Conservation (phyloP, 1,140 invertebrate genomes). For the Papilio polytes region DNA sequence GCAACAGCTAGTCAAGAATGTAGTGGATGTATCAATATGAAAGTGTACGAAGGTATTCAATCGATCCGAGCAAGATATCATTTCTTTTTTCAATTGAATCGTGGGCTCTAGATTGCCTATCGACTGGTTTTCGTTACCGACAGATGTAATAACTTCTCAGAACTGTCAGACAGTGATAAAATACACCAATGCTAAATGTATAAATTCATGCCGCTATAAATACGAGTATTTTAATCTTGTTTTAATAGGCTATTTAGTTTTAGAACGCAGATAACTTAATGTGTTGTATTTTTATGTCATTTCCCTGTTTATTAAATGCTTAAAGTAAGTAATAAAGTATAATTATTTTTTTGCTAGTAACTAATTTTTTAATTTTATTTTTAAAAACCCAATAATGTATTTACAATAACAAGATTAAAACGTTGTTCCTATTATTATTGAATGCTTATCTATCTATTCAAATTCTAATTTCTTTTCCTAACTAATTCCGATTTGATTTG, state of each 20-base stretch:
- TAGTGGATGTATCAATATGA: conserved; percentile 42
- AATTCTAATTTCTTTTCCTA: background rate
- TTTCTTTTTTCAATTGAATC: conserved; percentile 65
- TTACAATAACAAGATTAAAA: no score
- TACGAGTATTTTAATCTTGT: background rate
- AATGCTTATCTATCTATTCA: background rate
- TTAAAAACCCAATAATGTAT: no score
- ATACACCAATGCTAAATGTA: conserved; percentile 16
- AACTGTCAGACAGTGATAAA: conserved; percentile 41
- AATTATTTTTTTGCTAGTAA: no score
- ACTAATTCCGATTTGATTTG: background rate
- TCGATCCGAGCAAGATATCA: conserved; percentile 55
- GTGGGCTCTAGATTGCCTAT: conserved; percentile 68
- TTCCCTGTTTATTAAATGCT: no score
- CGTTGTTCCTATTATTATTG: background rate
- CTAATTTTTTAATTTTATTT: no score
- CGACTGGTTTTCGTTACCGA: conserved; percentile 59
- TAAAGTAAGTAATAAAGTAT: no score
- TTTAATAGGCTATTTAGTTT: background rate
- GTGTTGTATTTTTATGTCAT: background rate
- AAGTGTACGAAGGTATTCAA: conserved; percentile 48
- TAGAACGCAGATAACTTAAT: background rate
- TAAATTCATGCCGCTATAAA: conserved; percentile 3
- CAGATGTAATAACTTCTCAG: conserved; percentile 55
- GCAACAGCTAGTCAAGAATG: background rate